Conservation (phyloP, 1,140 invertebrate species). For the Lordiphosa clarofinis region DNA sequence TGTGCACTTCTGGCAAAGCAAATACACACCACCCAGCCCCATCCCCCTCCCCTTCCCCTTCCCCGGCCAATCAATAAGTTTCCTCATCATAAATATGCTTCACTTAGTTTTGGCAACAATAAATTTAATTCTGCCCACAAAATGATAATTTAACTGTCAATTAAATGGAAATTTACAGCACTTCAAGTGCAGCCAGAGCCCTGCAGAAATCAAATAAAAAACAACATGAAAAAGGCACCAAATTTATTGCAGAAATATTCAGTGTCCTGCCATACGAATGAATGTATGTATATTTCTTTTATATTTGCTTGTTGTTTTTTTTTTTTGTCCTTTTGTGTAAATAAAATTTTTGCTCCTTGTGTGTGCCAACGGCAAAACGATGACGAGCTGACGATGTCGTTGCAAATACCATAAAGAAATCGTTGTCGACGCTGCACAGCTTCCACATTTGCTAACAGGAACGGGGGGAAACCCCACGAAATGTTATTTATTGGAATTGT, state of each 20-base stretch:
- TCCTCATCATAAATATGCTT: slow-evolving; percentile 36
- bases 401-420: slow-evolving; percentile 73
- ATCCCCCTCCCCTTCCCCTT: neutral
- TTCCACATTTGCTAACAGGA: neutral
- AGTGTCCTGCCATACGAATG: slow-evolving; percentile 16
- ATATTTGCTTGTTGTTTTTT: too few species aligned
- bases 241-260: slow-evolving; percentile 44
- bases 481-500: slow-evolving; percentile 76
- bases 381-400: slow-evolving; percentile 72
- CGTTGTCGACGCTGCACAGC: slow-evolving; percentile 39
- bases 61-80: slow-evolving; percentile 20
- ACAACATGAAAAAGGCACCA: slow-evolving; percentile 17
- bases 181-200: slow-evolving; percentile 16
- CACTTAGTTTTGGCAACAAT: too few species aligned
- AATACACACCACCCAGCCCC: slow-evolving; percentile 17
- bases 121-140: too few species aligned
- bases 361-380: slow-evolving; percentile 50
- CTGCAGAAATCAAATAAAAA: slow-evolving; percentile 20
- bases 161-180: slow-evolving; percentile 51
- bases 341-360: slow-evolving; percentile 31
- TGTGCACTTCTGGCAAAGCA: slow-evolving; percentile 42
- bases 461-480: slow-evolving; percentile 46
- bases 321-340: neutral
- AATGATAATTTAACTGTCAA: slow-evolving; percentile 46
- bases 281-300: slow-evolving; percentile 1